A percentile compares a stretch with the other conserved stretches of the same genome.
phyloP scores from a whole-genome alignment of 1,140 invertebrate genomes.

The Drosophila pallidifrons region DNA sequence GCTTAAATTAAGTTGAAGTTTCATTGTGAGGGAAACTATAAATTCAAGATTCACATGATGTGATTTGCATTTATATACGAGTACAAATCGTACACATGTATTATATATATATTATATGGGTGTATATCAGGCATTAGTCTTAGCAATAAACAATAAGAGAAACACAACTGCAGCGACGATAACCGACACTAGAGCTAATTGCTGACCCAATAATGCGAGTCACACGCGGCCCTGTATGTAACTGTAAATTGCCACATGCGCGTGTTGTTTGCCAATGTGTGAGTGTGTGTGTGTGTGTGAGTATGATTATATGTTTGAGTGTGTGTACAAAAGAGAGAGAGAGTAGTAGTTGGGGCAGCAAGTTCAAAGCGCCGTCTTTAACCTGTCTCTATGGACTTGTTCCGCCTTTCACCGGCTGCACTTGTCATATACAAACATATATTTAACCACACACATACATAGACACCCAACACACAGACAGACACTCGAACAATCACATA shows the following conservation, averaged over 20 bases:
- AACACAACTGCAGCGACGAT: conserved; percentile 16
- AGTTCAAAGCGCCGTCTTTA: conserved; percentile 20
- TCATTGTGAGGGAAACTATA: conserved; percentile 9
- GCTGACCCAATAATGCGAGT: conserved; percentile 73
- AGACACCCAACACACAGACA: not conserved
- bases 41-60: conserved; percentile 17
- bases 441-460: not conserved
- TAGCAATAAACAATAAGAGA: conserved; percentile 2
- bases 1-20: not conserved
- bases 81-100: not conserved
- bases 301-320: not conserved
- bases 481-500: conserved; percentile 1
- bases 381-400: conserved; percentile 17
- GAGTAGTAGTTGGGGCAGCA: not conserved
- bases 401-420: conserved; percentile 8
- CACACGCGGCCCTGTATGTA: conserved; percentile 59
- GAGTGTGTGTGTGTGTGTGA: conserved; percentile 19
- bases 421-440: not conserved
- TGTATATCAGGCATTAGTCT: conserved; percentile 10
- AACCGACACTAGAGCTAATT: conserved; percentile 55
- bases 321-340: not conserved
- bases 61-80: not conserved
- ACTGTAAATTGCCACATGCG: conserved; percentile 69
- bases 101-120: not conserved
- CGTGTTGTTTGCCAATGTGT: conserved; percentile 41